A percentile compares a stretch with the other conserved stretches of the same genome.
phyloP scores from a whole-genome alignment of 2,797 vertebrate species.

The Malacoraja senta region DNA sequence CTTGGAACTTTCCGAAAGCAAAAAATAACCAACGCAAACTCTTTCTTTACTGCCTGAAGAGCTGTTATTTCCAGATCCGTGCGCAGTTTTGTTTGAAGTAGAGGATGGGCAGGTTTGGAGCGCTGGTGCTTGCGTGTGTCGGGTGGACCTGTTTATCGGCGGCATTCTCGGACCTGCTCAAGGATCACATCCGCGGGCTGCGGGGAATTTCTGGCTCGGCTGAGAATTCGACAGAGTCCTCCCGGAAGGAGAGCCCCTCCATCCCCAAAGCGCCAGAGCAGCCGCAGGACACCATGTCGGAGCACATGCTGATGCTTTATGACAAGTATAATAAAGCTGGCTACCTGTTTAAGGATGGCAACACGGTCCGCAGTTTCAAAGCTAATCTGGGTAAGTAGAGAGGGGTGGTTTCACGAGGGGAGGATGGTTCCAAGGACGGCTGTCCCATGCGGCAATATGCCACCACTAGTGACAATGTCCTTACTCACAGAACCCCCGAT shows the following conservation, averaged over 20 bases:
- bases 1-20: neutral
- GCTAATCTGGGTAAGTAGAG: slow-evolving; percentile 12
- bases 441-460: neutral
- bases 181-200: slow-evolving; percentile 49
- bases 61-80: neutral
- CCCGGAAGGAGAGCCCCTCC: slow-evolving; percentile 39
- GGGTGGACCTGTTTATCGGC: slow-evolving; percentile 66
- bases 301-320: slow-evolving; percentile 88
- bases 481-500: neutral
- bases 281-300: slow-evolving; percentile 68
- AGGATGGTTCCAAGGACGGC: slow-evolving; percentile 27
- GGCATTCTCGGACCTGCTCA: slow-evolving; percentile 56
- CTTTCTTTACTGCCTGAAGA: neutral
- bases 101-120: slow-evolving; percentile 62
- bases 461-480: neutral
- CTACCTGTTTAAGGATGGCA: slow-evolving; percentile 64
- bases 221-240: slow-evolving; percentile 43
- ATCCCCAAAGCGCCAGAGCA: slow-evolving; percentile 44
- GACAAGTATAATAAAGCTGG: slow-evolving; percentile 68
- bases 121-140: slow-evolving; percentile 62
- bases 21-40: neutral
- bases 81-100: neutral
- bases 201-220: slow-evolving; percentile 47
- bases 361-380: slow-evolving; percentile 77
- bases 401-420: slow-evolving; percentile 2